Conservation (phyloP, 1,140 invertebrate genomes). For the Formica exsecta region DNA sequence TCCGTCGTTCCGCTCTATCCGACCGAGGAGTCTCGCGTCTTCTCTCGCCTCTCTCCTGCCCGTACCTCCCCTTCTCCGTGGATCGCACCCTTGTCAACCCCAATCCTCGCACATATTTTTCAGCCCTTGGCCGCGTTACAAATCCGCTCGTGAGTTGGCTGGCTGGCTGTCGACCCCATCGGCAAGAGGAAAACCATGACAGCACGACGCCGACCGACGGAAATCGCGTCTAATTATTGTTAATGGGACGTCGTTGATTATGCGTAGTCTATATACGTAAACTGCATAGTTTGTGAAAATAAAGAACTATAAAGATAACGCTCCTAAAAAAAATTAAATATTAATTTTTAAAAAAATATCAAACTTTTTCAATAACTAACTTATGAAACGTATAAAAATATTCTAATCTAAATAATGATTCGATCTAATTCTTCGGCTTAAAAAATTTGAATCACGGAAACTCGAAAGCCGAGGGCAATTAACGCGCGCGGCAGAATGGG, state of each 20-base stretch:
- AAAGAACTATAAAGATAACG: background rate
- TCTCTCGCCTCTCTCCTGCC: background rate
- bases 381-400: too few relatives aligned
- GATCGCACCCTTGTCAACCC: conserved; percentile 66
- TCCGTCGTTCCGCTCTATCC: conserved; percentile 68
- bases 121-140: conserved; percentile 70
- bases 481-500: conserved; percentile 20
- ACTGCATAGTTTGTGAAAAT: background rate
- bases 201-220: conserved; percentile 16
- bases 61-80: background rate
- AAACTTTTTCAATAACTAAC: background rate
- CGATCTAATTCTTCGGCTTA: background rate
- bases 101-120: conserved; percentile 71
- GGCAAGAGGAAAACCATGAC: conserved; percentile 48
- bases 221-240: conserved; percentile 47
- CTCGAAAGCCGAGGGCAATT: background rate
- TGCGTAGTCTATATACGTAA: background rate
- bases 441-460: background rate
- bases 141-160: conserved; percentile 57
- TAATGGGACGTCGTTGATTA: conserved; percentile 7
- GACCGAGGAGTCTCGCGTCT: conserved; percentile 55
- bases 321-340: background rate
- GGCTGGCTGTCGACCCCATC: conserved; percentile 43
- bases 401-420: background rate
- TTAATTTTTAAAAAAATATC: background rate